These are phyloP conservation scores for Apis dorsata DNA, from an alignment of 1,140 invertebrate species.

Conservation along the genomic window DNA sequence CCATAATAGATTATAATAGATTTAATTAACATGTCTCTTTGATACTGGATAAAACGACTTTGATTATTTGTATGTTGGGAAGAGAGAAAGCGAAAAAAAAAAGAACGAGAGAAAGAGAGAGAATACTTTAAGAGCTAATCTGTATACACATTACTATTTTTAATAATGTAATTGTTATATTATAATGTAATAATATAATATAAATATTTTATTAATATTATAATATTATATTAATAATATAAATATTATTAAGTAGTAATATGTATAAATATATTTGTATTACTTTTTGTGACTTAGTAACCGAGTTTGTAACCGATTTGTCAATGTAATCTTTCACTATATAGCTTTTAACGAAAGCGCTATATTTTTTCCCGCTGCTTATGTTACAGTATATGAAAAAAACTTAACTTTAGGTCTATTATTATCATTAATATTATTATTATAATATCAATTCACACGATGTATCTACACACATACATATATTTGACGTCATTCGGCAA, in stretches of 20 bases:
- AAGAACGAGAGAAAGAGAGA: not conserved
- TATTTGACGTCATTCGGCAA: conserved; percentile 9
- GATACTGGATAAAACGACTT: conserved; percentile 73
- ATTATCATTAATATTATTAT: conserved; percentile 7
- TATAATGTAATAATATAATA: conserved; percentile 11
- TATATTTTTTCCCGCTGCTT: conserved; percentile 18
- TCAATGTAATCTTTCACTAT: not conserved
- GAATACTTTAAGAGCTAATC: not conserved
- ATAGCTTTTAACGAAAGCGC: conserved; percentile 16
- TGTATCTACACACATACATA: conserved; percentile 14
- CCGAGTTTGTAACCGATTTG: conserved; percentile 18
- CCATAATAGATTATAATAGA: conserved; percentile 7
- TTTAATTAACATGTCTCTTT: conserved; percentile 43
- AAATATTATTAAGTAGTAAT: conserved; percentile 6
- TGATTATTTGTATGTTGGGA: conserved; percentile 29
- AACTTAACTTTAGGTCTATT: not conserved
- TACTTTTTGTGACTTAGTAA: conserved; percentile 70
- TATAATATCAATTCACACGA: conserved; percentile 1
- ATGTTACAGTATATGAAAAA: conserved; percentile 3
- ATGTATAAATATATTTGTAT: conserved; percentile 5
- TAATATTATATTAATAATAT: not conserved
- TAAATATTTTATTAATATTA: not conserved
- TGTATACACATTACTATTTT: conserved; percentile 28
- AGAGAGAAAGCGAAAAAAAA: not conserved
- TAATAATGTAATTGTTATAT: not conserved